Conservation (phyloP, 2,888 invertebrate species). For the Arenicola marina region DNA sequence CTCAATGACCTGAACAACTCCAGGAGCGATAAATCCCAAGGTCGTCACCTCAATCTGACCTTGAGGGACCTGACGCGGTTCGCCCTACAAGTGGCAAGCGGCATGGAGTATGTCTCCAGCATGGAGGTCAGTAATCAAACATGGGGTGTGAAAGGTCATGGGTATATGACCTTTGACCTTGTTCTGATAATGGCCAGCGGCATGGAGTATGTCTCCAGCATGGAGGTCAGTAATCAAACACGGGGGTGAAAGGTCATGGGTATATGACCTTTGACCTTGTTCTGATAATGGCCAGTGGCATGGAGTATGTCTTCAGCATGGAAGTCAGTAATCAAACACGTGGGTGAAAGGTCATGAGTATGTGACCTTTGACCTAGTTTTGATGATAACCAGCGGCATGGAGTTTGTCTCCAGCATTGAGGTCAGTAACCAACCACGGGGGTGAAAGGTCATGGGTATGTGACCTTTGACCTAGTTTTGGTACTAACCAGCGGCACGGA, state of each 20-base stretch:
- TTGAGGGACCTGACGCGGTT: constrained; percentile 26
- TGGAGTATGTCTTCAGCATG: constrained; percentile 30
- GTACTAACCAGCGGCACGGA: constrained; percentile 32
- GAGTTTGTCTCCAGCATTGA: constrained; percentile 28
- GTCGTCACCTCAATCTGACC: constrained; percentile 21
- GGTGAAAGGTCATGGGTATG: too few species aligned
- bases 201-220: constrained; percentile 31
- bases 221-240: constrained; percentile 28
- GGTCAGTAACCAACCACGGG: too few species aligned
- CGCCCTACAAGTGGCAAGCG: constrained; percentile 29
- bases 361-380: too few species aligned
- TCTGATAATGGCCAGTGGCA: constrained; percentile 29
- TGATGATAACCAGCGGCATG: constrained; percentile 32
- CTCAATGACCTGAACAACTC: constrained; percentile 17
- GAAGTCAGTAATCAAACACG: constrained; percentile 29
- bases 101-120: constrained; percentile 32
- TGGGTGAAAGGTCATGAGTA: too few species aligned
- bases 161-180: too few species aligned
- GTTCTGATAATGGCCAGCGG: constrained; percentile 29
- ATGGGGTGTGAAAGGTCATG: too few species aligned
- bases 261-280: too few species aligned
- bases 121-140: constrained; percentile 28
- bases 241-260: too few species aligned
- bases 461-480: too few species aligned
- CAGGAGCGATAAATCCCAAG: not conserved